phyloP scores from a whole-genome alignment of 2,888 invertebrate species.

The Oscheius myriophilus region DNA sequence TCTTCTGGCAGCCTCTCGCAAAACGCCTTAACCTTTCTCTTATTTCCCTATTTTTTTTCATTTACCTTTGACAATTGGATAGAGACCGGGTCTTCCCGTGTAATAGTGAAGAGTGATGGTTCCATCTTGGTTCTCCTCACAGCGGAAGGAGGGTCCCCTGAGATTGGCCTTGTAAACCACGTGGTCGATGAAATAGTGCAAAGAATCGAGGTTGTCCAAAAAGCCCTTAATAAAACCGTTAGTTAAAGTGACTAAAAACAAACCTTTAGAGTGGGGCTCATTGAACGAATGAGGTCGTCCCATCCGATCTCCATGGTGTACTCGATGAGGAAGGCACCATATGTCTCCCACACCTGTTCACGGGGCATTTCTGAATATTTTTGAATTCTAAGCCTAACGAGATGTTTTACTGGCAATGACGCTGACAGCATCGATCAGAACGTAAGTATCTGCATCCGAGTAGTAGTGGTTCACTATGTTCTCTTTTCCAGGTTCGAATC shows the following conservation, averaged over 20 bases:
- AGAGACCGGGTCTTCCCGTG: constrained; percentile 90
- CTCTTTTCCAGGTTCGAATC: constrained; percentile 69
- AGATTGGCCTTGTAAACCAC: constrained; percentile 69
- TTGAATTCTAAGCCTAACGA: background rate
- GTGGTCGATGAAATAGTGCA: constrained; percentile 77
- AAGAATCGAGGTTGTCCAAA: constrained; percentile 93
- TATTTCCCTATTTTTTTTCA: background rate
- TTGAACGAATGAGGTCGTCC: constrained; percentile 66
- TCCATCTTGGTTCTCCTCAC: constrained; percentile 88
- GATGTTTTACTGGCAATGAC: constrained; percentile 55
- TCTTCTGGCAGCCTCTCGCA: constrained; percentile 92
- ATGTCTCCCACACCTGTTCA: constrained; percentile 69
- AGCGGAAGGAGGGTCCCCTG: constrained; percentile 76
- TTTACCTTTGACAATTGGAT: constrained; percentile 83
- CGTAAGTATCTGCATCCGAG: constrained; percentile 66
- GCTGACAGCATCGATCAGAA: constrained; percentile 64
- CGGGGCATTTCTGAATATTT: constrained; percentile 56
- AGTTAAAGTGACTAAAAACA: background rate
- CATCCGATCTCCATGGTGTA: constrained; percentile 69
- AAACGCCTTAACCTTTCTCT: constrained; percentile 79
- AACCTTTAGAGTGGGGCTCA: constrained; percentile 68
- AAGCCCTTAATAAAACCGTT: constrained; percentile 78
- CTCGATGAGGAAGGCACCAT: constrained; percentile 67
- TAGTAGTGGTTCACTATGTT: constrained; percentile 69
- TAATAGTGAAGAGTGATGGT: constrained; percentile 91